Evolutionary conservation across 2,113 vertebrate genomes (phyloP), one percentile per base, ranked within the genome.

Genomic region (Amphiprion percula): DNA sequence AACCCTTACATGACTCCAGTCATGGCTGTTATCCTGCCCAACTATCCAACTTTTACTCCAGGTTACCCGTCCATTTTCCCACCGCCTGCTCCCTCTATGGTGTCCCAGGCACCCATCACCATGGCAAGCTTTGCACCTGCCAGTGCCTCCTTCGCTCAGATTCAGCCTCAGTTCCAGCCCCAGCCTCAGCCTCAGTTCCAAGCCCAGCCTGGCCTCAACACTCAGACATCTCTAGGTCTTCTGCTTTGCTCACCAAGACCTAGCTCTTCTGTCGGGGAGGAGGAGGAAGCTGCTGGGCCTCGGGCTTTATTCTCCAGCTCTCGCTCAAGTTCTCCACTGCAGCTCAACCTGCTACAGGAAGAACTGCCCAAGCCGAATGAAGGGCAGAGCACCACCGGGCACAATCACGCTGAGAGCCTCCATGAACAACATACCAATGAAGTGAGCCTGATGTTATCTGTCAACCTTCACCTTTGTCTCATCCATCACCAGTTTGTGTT

Each of bases 281-380:
- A 91, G 26, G 91, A 91, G 61, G 90, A 92, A 53, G 63, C 66
- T 0, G 77, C 84, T 3, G 88, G 23, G 53, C 83, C 49, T 10
- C 87, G 44, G 72, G 88, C 62, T 50, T 76, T 1, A 52, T 96
- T 92, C 84, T 91, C 94, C 33, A 94, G 91, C 76, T 98, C 97
- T 0, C 88, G 94, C 68, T 96, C 94, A 54, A 98, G 96, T 85
- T 97, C 97, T 1, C 95, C 96, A 0, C 91, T 97, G 23, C 97
- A 97, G 90, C 91, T 98, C 50, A 94, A 96, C 85, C 85, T 97
- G 60, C 95, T 97, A 80, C 96, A 95, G 74, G 96, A 97, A 39
- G 96, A 97, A 52, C 71, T 94, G 71, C 96, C 95, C 55, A 93
- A 92, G 24, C 87, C 88, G 0, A 86, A 80, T 9, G 94, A 94